phyloP scores from a whole-genome alignment of 2,797 vertebrate genomes.

The Arctocebus calabarensis region DNA sequence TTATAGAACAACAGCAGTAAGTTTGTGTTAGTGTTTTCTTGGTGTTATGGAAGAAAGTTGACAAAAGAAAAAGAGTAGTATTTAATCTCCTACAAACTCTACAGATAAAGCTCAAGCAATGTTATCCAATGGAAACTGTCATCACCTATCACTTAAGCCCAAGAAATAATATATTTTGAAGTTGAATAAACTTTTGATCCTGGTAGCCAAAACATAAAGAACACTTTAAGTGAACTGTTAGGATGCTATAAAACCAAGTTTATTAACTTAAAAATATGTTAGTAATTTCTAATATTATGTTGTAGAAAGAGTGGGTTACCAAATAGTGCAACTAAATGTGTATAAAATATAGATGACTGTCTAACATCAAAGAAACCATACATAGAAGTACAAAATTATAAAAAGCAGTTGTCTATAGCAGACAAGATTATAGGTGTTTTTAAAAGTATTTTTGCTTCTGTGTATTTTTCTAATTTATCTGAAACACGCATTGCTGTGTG shows the following conservation, averaged over 20 bases:
- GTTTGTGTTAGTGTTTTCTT: not conserved
- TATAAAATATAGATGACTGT: not conserved
- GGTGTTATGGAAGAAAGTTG: not conserved
- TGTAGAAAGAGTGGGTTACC: not conserved
- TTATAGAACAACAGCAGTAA: not conserved
- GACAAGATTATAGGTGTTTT: not conserved
- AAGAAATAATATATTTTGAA: constrained; percentile 18
- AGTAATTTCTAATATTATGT: not conserved
- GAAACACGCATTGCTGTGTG: constrained; percentile 1
- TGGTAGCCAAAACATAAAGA: constrained; percentile 1
- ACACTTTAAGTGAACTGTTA: constrained; percentile 15
- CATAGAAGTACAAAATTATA: not conserved
- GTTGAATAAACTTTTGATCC: constrained; percentile 29
- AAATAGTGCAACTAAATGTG: not conserved
- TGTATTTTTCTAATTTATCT: constrained; percentile 30
- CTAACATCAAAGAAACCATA: not conserved
- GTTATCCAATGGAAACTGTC: constrained; percentile 13
- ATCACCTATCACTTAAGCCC: not conserved
- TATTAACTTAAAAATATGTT: constrained; percentile 4
- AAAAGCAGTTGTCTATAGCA: not conserved
- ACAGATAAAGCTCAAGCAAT: not conserved
- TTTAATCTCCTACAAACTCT: not conserved
- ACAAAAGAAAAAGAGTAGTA: not conserved
- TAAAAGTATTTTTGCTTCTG: constrained; percentile 5
- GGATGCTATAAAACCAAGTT: constrained; percentile 6